These are phyloP conservation scores for Phrynocephalus forsythii DNA, from an alignment of 2,797 vertebrate genomes.

Conservation along the genomic window DNA sequence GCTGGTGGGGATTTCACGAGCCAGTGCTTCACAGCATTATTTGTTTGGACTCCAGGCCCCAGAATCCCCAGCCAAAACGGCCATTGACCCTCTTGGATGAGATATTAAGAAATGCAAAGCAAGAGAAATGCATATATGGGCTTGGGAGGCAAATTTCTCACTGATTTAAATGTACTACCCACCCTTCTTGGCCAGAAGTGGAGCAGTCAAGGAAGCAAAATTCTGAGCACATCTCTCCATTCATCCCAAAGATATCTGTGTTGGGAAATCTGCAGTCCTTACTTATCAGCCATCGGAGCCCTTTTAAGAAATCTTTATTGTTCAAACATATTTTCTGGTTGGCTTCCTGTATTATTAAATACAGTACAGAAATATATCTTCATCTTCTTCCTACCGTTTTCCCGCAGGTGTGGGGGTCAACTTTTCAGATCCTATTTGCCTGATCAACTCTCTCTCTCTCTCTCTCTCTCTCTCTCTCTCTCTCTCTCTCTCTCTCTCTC, in stretches of 20 bases:
- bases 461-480: no score
- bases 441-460: no score
- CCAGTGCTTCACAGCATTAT: background rate
- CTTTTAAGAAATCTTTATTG: slow-evolving; percentile 65
- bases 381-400: no score
- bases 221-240: background rate
- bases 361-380: no score
- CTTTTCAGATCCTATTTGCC: no score
- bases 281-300: slow-evolving; percentile 53
- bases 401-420: no score
- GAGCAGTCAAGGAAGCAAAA: slow-evolving; percentile 10
- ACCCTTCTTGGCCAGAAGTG: background rate
- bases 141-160: background rate
- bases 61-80: no score
- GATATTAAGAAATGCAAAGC: background rate
- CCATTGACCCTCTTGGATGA: no score
- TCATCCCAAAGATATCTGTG: slow-evolving; percentile 55
- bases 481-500: no score
- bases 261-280: slow-evolving; percentile 53
- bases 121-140: background rate
- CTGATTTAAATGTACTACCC: background rate
- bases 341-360: slow-evolving; percentile 52
- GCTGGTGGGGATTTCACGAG: background rate
- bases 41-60: no score
- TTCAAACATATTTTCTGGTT: slow-evolving; percentile 71